phyloP scores from a whole-genome alignment of 23 tunicate species.

The Corella eumyota region DNA sequence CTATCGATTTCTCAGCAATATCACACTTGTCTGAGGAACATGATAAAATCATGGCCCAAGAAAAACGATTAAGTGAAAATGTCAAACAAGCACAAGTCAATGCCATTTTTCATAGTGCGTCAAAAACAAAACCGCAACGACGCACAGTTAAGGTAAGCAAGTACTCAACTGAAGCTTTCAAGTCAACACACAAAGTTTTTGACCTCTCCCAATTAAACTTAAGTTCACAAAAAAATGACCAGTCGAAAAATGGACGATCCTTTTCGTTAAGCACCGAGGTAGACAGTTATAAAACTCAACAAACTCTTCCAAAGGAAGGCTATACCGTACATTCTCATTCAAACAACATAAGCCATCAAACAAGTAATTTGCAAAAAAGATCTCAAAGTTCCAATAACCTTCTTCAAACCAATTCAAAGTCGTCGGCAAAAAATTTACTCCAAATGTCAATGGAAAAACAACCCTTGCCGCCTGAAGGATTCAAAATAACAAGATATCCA shows the following conservation, averaged over 20 bases:
- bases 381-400: background rate
- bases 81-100: no score
- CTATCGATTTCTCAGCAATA: conserved; percentile 50
- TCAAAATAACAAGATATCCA: conserved; percentile 42
- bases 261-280: conserved; percentile 4
- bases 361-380: no score
- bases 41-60: conserved; percentile 32
- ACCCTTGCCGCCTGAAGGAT: conserved; percentile 77
- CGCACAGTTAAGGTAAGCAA: conserved; percentile 1
- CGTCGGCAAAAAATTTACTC: background rate
- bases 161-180: no score
- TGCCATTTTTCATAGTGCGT: no score
- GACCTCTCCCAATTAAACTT: no score
- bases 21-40: conserved; percentile 51
- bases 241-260: conserved; percentile 11
- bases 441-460: conserved; percentile 29
- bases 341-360: no score
- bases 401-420: background rate
- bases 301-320: conserved; percentile 1
- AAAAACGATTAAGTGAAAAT: conserved; percentile 13
- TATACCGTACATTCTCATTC: no score
- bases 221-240: background rate
- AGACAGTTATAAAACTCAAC: background rate
- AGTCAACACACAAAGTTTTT: no score
- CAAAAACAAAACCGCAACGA: background rate